phyloP scores from a whole-genome alignment of 2,113 vertebrate species.

The Ptyas mucosa region DNA sequence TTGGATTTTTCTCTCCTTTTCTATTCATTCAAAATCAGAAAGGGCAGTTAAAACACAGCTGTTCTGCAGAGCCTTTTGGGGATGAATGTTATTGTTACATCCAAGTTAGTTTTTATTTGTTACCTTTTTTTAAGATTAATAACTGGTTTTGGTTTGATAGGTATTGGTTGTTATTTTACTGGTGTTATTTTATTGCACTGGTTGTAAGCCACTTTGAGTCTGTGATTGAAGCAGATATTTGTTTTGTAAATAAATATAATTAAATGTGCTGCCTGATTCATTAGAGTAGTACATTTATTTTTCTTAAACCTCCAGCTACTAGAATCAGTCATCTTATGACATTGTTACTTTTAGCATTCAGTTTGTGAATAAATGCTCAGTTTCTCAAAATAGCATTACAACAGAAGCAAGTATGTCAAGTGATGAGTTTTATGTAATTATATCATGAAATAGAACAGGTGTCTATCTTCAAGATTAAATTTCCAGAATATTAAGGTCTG shows the following conservation, averaged over 20 bases:
- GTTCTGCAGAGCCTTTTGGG: not conserved
- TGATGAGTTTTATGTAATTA: not conserved
- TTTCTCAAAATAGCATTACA: conserved; percentile 5
- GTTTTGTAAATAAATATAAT: not conserved
- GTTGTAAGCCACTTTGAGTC: not conserved
- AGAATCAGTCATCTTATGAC: not conserved
- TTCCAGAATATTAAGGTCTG: not conserved
- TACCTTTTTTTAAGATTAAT: not conserved
- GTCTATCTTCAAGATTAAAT: not conserved
- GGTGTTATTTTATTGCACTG: not conserved
- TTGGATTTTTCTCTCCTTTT: not conserved
- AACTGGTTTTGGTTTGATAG: not conserved
- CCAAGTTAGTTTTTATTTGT: not conserved
- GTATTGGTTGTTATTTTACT: not conserved
- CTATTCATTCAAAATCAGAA: not conserved
- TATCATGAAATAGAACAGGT: not conserved
- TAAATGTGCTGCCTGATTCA: not conserved
- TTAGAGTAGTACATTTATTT: not conserved
- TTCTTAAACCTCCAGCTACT: not conserved
- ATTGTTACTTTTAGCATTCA: not conserved
- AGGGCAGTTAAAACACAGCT: not conserved
- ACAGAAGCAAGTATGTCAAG: not conserved
- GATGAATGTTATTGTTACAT: not conserved
- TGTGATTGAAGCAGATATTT: not conserved
- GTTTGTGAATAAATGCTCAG: not conserved